Evolutionary conservation across 1,140 invertebrate genomes (phyloP).

Genomic region (Habropoda laboriosa): DNA sequence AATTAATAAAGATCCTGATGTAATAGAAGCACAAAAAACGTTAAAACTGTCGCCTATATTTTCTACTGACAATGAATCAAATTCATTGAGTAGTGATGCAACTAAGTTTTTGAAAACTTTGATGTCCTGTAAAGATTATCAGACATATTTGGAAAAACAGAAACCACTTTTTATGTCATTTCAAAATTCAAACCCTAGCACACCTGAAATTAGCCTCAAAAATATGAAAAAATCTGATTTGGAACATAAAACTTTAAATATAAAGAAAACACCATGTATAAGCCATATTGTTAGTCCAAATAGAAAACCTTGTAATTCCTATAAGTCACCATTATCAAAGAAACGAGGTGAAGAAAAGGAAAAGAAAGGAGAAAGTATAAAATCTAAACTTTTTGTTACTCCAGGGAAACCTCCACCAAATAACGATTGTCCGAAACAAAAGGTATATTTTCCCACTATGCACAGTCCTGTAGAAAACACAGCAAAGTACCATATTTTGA

Average conservation of each 20-base stretch:
- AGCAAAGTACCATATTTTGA: slow-evolving; percentile 6
- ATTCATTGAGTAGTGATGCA: slow-evolving; percentile 37
- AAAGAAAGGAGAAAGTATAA: not conserved
- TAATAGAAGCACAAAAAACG: slow-evolving; percentile 22
- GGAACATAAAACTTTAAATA: not conserved
- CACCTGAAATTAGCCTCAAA: not conserved
- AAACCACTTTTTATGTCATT: slow-evolving; percentile 59
- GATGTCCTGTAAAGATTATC: slow-evolving; percentile 61
- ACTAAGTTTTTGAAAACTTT: slow-evolving; percentile 64
- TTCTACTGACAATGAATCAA: slow-evolving; percentile 6
- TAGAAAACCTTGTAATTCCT: not conserved
- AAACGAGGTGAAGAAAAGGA: not conserved
- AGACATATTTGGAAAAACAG: slow-evolving; percentile 55
- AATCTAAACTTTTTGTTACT: slow-evolving; percentile 49
- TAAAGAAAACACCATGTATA: not conserved
- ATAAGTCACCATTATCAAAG: slow-evolving; percentile 1
- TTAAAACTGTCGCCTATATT: slow-evolving; percentile 31
- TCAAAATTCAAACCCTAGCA: slow-evolving; percentile 6
- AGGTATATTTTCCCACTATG: slow-evolving; percentile 50
- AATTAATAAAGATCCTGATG: slow-evolving; percentile 56
- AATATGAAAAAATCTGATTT: not conserved
- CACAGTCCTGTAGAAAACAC: not conserved
- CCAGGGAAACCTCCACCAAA: slow-evolving; percentile 50
- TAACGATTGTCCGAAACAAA: slow-evolving; percentile 36
- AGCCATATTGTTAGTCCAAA: slow-evolving; percentile 6